Base-by-base conservation (phyloP, 2,888 invertebrate genomes). In the Leptinotarsa juncta region DNA sequence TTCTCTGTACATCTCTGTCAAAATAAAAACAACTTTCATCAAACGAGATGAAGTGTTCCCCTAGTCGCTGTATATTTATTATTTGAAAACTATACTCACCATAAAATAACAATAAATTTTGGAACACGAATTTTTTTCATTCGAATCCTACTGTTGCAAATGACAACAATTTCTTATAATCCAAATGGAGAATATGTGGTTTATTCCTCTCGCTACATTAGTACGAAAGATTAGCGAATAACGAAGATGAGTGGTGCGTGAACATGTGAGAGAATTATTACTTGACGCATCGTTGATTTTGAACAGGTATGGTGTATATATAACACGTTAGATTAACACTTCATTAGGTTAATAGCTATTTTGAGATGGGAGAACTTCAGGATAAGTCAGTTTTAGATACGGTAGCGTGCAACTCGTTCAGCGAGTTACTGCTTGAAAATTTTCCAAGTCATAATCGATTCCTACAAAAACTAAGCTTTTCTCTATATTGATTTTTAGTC, bases 341-440 rank as follows among this genome's bases (percentile, higher is more conserved):
- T 79, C 79, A 80, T 80, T 80, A 77, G 72, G 70, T 75, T 78
- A 76, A 79, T 79, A 74, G 76, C 69, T 57, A 68, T 70, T 72
- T 72, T 53, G 67, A 70, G 68, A 66, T 71, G 20, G 23, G 57
- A 77, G 55, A 42, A 65, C 50, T 53, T 57, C 10, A 32, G 3
- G 26, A 23, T 7, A 62, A 42, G 26, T n/a, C 3, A n/a, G 26
- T 57, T 57, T 26, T n/a, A 48, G 62, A 51, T 57, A 14, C 14
- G 4, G 50, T 16, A 42, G 23, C 23, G 23, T 26, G n/a, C 26
- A 10, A 62, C 16, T 42, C 42, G 10, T 42, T 12, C 16, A 16
- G 5, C 15, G 4, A 32, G 7, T 0, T 7, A 5, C 7, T 32
- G 32, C 32, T 32, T 32, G 32, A 32, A 5, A 32, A 32, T 7